phyloP scores from a whole-genome alignment of 64 coral and sea anemone genomes.

The Astreopora myriophthalma region DNA sequence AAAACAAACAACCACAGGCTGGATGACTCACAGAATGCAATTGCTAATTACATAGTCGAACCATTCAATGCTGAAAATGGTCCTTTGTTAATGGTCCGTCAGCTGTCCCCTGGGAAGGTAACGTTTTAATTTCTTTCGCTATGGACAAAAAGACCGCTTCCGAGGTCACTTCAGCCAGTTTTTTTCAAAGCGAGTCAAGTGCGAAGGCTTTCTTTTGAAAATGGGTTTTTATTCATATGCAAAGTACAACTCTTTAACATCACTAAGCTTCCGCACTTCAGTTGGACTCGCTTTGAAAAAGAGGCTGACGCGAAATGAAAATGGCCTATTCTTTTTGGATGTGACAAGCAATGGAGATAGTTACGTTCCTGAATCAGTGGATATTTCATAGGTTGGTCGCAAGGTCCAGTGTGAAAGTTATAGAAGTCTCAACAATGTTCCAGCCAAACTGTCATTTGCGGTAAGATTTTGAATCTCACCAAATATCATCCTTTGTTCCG shows the following conservation, averaged over 20 bases:
- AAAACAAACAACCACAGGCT: not conserved
- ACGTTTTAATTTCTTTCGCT: not conserved
- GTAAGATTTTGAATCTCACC: not conserved
- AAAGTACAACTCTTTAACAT: no score
- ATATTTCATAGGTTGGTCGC: slow-evolving; percentile 6
- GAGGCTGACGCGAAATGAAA: no score
- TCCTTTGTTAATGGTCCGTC: slow-evolving; percentile 17
- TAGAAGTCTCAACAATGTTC: not conserved
- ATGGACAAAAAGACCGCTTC: no score
- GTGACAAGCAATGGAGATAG: no score
- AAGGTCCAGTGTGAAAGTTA: slow-evolving; percentile 50
- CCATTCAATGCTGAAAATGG: not conserved
- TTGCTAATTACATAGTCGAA: not conserved
- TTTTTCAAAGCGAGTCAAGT: no score
- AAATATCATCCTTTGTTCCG: not conserved
- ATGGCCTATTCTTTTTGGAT: no score
- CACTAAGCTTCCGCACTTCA: no score
- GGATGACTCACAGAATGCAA: not conserved
- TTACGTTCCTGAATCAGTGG: not conserved
- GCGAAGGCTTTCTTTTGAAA: no score
- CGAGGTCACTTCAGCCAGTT: no score
- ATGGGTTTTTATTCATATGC: no score
- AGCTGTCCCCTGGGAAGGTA: slow-evolving; percentile 23
- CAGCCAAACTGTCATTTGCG: slow-evolving; percentile 15
- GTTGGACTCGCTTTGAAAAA: no score